Percentiles rank a stretch among this genome's conserved stretches.
These are phyloP conservation scores for Drosophila prosaltans DNA, from an alignment of 1,140 invertebrate species.

Conservation along the genomic window DNA sequence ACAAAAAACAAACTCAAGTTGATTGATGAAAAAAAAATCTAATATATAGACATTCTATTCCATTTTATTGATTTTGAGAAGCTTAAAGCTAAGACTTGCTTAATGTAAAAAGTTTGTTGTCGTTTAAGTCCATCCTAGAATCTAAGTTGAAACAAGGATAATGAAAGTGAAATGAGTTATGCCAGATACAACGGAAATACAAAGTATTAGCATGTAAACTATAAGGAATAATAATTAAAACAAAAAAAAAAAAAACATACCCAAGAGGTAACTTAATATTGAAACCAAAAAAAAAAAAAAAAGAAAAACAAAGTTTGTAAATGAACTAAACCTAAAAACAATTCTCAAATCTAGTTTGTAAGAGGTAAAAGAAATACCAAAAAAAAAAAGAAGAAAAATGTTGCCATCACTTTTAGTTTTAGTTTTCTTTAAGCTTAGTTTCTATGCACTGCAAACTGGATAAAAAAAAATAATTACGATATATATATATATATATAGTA, in stretches of 20 bases:
- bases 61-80: not conserved
- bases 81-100: conserved; percentile 45
- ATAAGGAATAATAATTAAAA: conserved; percentile 27
- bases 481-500: conserved; percentile 21
- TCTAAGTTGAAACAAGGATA: conserved; percentile 42
- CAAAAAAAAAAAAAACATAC: conserved; percentile 14
- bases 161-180: conserved; percentile 11
- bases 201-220: conserved; percentile 77
- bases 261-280: too few species aligned
- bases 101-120: conserved; percentile 76
- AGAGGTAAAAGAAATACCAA: conserved; percentile 14
- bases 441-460: conserved; percentile 65
- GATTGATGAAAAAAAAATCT: conserved; percentile 16
- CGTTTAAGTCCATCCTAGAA: conserved; percentile 58
- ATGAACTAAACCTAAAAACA: conserved; percentile 23
- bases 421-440: conserved; percentile 54
- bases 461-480: conserved; percentile 36
- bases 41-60: conserved; percentile 36
- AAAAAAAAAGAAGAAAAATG: conserved; percentile 23
- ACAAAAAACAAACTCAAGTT: conserved; percentile 40
- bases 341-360: conserved; percentile 39
- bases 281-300: conserved; percentile 7
- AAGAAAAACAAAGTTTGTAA: conserved; percentile 20
- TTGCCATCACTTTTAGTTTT: conserved; percentile 40
- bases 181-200: conserved; percentile 68